These are phyloP conservation scores for Malurus melanocephalus DNA, from an alignment of 2,113 vertebrate species.

Conservation along the genomic window DNA sequence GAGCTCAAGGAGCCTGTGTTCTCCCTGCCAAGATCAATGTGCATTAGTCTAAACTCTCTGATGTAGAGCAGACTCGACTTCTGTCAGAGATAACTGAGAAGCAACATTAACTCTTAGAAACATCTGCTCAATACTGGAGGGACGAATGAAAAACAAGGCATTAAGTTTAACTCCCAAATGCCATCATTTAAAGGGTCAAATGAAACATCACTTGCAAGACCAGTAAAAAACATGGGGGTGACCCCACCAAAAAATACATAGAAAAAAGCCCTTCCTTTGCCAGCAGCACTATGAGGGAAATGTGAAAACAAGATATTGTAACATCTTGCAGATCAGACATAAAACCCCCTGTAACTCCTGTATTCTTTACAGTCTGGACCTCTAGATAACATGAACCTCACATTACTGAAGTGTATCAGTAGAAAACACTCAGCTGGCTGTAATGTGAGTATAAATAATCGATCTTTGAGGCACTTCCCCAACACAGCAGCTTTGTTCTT, in stretches of 20 bases:
- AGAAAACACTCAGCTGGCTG: not conserved
- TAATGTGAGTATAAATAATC: not conserved
- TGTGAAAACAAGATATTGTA: not conserved
- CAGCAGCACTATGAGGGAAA: not conserved
- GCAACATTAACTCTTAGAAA: conserved; percentile 55
- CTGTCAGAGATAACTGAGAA: conserved; percentile 69
- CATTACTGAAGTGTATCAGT: not conserved
- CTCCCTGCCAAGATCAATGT: conserved; percentile 72
- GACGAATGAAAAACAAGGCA: not conserved
- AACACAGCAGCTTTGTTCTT: not conserved
- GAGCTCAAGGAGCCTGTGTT: conserved; percentile 55
- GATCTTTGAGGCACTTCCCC: not conserved
- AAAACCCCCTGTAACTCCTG: not conserved
- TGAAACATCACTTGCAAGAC: not conserved
- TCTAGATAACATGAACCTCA: not conserved
- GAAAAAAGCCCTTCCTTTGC: not conserved
- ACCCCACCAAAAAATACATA: not conserved
- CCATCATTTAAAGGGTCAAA: not conserved
- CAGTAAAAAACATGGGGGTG: rapidly evolving
- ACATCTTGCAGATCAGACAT: not conserved
- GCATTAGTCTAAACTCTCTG: conserved; percentile 66
- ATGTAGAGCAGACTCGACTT: conserved; percentile 66
- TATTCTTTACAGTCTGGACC: not conserved
- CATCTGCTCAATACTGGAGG: conserved; percentile 58
- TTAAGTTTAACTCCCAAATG: conserved; percentile 1